phyloP scores from a whole-genome alignment of 2,888 invertebrate genomes.

The Phragmatobia fuliginosa region DNA sequence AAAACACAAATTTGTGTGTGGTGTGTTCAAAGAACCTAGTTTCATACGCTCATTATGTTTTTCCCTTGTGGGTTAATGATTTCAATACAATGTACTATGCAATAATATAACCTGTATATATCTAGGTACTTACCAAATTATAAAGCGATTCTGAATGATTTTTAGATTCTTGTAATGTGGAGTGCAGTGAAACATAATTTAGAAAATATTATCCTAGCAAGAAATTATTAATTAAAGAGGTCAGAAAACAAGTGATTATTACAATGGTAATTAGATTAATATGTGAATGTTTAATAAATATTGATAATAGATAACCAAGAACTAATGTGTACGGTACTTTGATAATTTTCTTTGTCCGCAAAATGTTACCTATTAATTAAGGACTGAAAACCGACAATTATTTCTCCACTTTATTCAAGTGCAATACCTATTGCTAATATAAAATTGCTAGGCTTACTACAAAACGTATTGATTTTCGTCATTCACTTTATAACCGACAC shows the following conservation, averaged over 20 bases:
- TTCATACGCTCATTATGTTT: neutral
- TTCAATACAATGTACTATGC: neutral
- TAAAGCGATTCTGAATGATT: neutral
- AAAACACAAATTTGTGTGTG: no score
- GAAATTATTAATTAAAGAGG: constrained; percentile 21
- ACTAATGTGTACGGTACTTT: constrained; percentile 40
- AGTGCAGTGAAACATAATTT: neutral
- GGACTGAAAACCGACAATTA: neutral
- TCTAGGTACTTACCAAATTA: neutral
- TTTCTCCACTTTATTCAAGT: neutral
- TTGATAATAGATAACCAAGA: constrained; percentile 53
- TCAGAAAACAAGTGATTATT: constrained; percentile 20
- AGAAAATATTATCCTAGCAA: neutral
- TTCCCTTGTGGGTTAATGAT: neutral
- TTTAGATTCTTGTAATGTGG: neutral
- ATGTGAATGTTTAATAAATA: constrained; percentile 48
- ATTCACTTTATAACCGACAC: neutral
- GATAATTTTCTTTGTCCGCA: constrained; percentile 46
- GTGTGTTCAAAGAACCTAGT: neutral
- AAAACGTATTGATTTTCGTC: neutral
- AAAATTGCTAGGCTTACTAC: neutral
- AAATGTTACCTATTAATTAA: constrained; percentile 26
- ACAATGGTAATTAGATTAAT: constrained; percentile 42
- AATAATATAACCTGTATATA: neutral
- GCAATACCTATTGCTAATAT: neutral